Conservation (phyloP, 2,113 vertebrate species). For the Pelusios castaneus region DNA sequence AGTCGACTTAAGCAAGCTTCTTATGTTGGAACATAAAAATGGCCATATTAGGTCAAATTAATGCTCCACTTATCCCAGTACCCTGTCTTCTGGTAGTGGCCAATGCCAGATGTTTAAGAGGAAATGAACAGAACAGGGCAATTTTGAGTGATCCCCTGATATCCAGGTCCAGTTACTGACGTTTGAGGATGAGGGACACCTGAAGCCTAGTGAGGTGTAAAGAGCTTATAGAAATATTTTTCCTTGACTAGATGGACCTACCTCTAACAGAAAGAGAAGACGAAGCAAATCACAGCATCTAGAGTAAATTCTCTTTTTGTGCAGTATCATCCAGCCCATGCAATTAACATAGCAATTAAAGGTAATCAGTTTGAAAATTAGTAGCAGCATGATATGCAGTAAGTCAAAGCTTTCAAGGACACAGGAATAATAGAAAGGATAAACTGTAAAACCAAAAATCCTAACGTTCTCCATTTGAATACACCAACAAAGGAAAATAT, state of each 20-base stretch:
- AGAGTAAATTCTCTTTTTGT: background rate
- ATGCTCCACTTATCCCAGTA: background rate
- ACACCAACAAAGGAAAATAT: background rate
- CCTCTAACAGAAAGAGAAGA: background rate
- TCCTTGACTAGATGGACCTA: background rate
- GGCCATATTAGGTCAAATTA: background rate
- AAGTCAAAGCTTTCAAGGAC: background rate
- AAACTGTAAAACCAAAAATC: background rate
- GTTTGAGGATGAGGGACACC: background rate
- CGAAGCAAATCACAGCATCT: background rate
- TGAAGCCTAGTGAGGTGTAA: background rate
- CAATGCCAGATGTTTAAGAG: background rate
- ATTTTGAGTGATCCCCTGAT: background rate
- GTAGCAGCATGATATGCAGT: background rate
- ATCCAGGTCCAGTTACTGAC: background rate
- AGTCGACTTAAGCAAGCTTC: no score
- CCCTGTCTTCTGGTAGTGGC: background rate
- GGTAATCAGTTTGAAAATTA: background rate
- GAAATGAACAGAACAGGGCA: background rate
- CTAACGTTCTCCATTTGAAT: background rate
- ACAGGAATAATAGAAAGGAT: background rate
- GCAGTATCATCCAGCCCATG: background rate
- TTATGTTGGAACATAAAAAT: background rate
- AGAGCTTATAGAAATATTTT: background rate
- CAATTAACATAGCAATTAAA: slow-evolving; percentile 13